A percentile compares a stretch with the other conserved stretches of the same genome.
Conservation (phyloP, 1,140 invertebrate species). For the Nixonia krombeini region DNA sequence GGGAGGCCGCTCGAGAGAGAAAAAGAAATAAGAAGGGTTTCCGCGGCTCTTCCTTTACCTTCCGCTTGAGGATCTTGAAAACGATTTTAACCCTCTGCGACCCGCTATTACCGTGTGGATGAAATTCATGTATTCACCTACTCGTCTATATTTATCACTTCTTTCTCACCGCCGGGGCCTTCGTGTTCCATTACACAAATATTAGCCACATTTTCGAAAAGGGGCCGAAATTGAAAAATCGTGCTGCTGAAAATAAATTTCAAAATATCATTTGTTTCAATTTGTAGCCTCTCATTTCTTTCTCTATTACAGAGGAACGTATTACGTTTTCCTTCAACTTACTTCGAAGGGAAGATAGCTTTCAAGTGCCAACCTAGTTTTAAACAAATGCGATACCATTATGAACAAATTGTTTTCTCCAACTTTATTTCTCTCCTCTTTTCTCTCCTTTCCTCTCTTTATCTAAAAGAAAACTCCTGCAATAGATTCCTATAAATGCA, state of each 20-base stretch:
- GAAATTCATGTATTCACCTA: conserved; percentile 37
- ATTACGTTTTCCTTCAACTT: conserved; percentile 16
- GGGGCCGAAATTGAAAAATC: neutral
- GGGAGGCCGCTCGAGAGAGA: conserved; percentile 6
- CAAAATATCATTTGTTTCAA: too few relatives aligned
- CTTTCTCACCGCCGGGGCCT: conserved; percentile 7
- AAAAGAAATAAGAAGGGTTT: neutral
- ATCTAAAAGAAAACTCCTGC: too few relatives aligned
- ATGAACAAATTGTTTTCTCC: too few relatives aligned
- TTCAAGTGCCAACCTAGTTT: too few relatives aligned
- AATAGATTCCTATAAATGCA: too few relatives aligned
- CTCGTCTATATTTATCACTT: conserved; percentile 23
- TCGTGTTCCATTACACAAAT: conserved; percentile 17
- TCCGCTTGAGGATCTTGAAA: neutral
- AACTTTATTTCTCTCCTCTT: too few relatives aligned
- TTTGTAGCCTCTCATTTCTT: too few relatives aligned
- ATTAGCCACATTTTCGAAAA: conserved; percentile 9
- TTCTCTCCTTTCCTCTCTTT: too few relatives aligned
- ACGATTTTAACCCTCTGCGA: conserved; percentile 9
- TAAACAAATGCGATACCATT: too few relatives aligned
- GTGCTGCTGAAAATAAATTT: neutral
- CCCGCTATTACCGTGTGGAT: conserved; percentile 1
- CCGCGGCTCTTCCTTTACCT: neutral
- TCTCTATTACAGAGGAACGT: too few relatives aligned
- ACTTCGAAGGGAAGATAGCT: conserved; percentile 24